Base-by-base conservation (phyloP, 1,140 invertebrate species). In the Littorina saxatilis region DNA sequence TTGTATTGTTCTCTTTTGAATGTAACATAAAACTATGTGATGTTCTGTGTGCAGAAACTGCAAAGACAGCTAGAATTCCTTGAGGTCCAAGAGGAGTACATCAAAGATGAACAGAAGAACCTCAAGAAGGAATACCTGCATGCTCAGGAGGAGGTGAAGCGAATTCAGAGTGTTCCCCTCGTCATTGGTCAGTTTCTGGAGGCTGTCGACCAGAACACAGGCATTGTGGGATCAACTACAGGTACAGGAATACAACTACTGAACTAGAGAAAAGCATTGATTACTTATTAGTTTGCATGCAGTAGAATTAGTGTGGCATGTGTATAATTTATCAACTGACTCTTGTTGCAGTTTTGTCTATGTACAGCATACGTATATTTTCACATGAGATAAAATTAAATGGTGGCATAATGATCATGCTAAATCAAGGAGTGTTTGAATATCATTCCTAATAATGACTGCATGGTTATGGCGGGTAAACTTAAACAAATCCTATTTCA, bases 181-280 rank as follows among this genome's bases (percentile, higher is more conserved):
- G 98, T 99, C 2, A 99, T 99, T 93, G 98, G 98, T 15, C 98
- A 99, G 92, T 99, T 99, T 91, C 93, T 99, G 80, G 98, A 99
- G 94, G 98, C 98, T 85, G 97, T 99, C 72, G 98, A 99, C 93
- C 98, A 99, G 91, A 99, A 99, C 90, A 99, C 97, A 85, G 98
- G 98, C 58, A 99, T 99, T 90, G 96, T 96, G 79, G 95, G 95
- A 2, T 96, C 95, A 47, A 96, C 96, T 20, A 96, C 96, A 82
- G 95, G 95, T 95, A 72, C 39, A 9, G 9, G n/a, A 32, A 32
- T 32, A 47, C 17, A 17, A n/a, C n/a, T n/a, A n/a, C n/a, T n/a
- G n/a, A n/a, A n/a, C n/a, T n/a, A n/a, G n/a, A n/a, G n/a, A n/a
- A n/a, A 15, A 40, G 15, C 73, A 17, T 50, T 37, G 50, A n/a